Conservation (phyloP, 2,888 invertebrate genomes). For the Rhagophthalmus giganteus region DNA sequence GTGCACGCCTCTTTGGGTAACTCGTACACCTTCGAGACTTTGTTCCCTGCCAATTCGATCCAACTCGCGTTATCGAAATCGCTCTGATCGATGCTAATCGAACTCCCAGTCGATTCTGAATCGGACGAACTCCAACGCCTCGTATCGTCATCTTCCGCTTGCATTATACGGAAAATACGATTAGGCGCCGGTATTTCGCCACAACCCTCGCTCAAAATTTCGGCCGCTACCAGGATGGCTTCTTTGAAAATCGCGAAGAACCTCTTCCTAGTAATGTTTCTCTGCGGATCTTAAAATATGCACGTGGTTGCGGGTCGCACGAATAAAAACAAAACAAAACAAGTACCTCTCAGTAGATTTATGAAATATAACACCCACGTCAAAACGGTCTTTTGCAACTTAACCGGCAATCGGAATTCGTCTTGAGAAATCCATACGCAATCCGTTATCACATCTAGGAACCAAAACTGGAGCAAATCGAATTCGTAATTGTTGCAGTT, state of each 20-base stretch:
- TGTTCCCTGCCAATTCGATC: constrained; percentile 33
- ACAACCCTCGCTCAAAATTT: constrained; percentile 45
- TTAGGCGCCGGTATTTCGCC: constrained; percentile 40
- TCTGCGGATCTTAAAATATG: constrained; percentile 39
- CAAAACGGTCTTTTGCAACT: constrained; percentile 48
- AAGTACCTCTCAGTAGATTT: constrained; percentile 47
- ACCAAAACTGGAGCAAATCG: constrained; percentile 52
- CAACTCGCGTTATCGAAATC: constrained; percentile 31
- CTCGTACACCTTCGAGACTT: constrained; percentile 32
- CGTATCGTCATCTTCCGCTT: constrained; percentile 8
- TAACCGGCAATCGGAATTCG: constrained; percentile 46
- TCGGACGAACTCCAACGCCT: constrained; percentile 5
- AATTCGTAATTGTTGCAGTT: constrained; percentile 44
- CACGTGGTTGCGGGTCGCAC: neutral
- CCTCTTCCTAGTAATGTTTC: constrained; percentile 43
- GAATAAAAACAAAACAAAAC: neutral
- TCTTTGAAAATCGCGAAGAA: constrained; percentile 49
- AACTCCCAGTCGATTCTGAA: constrained; percentile 1
- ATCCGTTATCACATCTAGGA: constrained; percentile 52
- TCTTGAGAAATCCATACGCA: constrained; percentile 53
- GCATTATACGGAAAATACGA: constrained; percentile 39
- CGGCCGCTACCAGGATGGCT: constrained; percentile 45
- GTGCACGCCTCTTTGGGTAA: constrained; percentile 35
- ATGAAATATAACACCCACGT: constrained; percentile 50
- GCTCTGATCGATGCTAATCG: constrained; percentile 1